Conservation (phyloP, 1,140 invertebrate genomes). For the Dolichoris vasculosae region DNA sequence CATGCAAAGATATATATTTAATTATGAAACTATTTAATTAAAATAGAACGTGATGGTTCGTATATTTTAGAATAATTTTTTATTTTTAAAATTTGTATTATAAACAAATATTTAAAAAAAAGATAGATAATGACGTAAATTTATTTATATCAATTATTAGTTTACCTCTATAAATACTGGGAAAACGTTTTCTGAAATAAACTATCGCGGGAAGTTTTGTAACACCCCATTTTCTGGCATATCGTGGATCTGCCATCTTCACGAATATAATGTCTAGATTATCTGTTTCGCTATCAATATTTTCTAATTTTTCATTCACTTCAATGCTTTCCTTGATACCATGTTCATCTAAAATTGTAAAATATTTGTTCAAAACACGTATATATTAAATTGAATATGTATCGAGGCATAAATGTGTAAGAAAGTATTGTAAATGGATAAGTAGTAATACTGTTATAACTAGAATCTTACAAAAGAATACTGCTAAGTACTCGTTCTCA, state of each 20-base stretch:
- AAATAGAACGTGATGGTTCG: too few relatives aligned
- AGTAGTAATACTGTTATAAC: neutral
- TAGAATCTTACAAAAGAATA: conserved; percentile 90
- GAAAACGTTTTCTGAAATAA: conserved; percentile 94
- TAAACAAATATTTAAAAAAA: neutral
- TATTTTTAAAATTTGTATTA: neutral
- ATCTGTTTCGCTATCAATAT: conserved; percentile 94
- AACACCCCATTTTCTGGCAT: conserved; percentile 96
- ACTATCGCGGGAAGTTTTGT: conserved; percentile 93
- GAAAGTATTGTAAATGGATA: neutral
- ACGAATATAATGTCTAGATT: conserved; percentile 96
- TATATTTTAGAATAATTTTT: too few relatives aligned
- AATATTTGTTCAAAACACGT: conserved; percentile 78
- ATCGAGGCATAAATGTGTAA: neutral
- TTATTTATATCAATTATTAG: neutral
- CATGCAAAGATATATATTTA: too few relatives aligned
- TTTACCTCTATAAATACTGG: conserved; percentile 92
- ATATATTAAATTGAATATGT: neutral
- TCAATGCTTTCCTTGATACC: conserved; percentile 85
- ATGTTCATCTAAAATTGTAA: conserved; percentile 86
- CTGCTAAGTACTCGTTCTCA: conserved; percentile 95
- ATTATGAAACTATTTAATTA: too few relatives aligned
- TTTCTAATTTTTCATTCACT: conserved; percentile 89
- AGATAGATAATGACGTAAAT: too few relatives aligned
- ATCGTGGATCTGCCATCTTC: conserved; percentile 93